Evolutionary conservation across 2,113 vertebrate genomes (phyloP).

Genomic region (Fulmarus glacialis): DNA sequence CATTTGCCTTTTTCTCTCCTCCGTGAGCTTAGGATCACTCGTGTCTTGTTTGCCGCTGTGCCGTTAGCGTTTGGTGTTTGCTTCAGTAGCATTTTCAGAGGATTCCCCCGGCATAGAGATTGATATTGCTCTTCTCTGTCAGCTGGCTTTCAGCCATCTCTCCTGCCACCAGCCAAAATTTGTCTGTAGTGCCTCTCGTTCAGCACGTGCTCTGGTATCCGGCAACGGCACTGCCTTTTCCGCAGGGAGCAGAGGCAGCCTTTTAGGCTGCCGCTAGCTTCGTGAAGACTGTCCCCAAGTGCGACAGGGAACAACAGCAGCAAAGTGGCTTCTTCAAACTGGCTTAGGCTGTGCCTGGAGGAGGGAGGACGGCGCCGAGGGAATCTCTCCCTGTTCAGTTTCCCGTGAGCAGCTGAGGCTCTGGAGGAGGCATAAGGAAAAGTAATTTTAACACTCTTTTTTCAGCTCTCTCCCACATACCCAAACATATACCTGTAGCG

Average conservation of each 20-base stretch:
- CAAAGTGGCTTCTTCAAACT: not conserved
- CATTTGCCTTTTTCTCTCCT: slow-evolving; percentile 30
- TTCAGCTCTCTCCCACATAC: not conserved
- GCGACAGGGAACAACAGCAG: not conserved
- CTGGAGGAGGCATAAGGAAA: not conserved
- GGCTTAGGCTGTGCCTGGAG: not conserved
- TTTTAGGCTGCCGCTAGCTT: not conserved
- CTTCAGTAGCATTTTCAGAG: slow-evolving; percentile 15
- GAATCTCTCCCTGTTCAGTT: not conserved
- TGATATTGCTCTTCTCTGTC: slow-evolving; percentile 10
- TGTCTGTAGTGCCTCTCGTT: slow-evolving; percentile 1
- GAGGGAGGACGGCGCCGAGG: not conserved
- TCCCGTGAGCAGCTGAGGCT: not conserved
- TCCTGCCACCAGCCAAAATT: slow-evolving; percentile 47
- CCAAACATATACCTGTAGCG: not conserved
- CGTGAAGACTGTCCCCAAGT: rapidly evolving
- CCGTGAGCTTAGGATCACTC: rapidly evolving
- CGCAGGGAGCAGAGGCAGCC: not conserved
- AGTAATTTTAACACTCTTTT: not conserved
- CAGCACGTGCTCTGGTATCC: not conserved
- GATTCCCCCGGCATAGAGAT: not conserved
- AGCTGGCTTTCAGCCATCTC: slow-evolving; percentile 55
- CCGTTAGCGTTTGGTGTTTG: not conserved
- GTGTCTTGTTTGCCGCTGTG: not conserved
- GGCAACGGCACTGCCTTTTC: not conserved